Base-by-base conservation (phyloP, 2,113 vertebrate species). In the Sinocyclocheilus anophthalmus region DNA sequence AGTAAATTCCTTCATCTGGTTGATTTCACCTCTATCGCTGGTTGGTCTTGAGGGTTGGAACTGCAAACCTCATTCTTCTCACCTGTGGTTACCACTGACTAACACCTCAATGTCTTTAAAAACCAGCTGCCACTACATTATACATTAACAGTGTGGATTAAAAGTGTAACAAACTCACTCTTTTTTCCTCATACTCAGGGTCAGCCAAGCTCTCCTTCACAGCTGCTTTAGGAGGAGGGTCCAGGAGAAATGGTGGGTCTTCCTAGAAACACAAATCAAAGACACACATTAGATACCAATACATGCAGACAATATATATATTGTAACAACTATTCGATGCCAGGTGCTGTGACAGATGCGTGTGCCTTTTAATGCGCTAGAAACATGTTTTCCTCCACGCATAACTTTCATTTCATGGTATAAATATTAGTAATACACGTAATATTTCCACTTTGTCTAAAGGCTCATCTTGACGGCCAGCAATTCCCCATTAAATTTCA, bases 111-210 rank as follows among this genome's bases (percentile, higher is more conserved):
- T 53, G 13, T 48, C 30, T 76, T 76, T 76, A 53, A 77, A 77
- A 30, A 30, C 6, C 48, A 18, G 75, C 22, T 11, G 8, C 9
- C 37, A 72, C 9, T 3, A 70, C 67, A 37, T 33, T 37, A 69
- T 5, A 70, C 33, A 26, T 45, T 6, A 33, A 30, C 24, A 39
- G 3, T 16, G 55, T 59, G 20, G 18, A 61, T 80, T 61, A 33
- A 80, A 61, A 61, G 26, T 37, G 13, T 42, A 57, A 76, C 24
- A 37, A 39, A 91, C 95, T 95, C 90, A 96, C 96, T 95, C 96
- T 95, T 93, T 96, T 97, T 84, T 97, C 95, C 89, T 97, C 95
- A 87, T 97, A 96, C 90, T 96, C 96, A 22, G 95, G 94, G 89
- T 96, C 96, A 89, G 94, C 88, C 88, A 95, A 93, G 89, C 94